Evolutionary conservation across 2,797 vertebrate genomes (phyloP), one percentile per base, ranked within the genome.

Genomic region (Schizopygopsis malacanthus): DNA sequence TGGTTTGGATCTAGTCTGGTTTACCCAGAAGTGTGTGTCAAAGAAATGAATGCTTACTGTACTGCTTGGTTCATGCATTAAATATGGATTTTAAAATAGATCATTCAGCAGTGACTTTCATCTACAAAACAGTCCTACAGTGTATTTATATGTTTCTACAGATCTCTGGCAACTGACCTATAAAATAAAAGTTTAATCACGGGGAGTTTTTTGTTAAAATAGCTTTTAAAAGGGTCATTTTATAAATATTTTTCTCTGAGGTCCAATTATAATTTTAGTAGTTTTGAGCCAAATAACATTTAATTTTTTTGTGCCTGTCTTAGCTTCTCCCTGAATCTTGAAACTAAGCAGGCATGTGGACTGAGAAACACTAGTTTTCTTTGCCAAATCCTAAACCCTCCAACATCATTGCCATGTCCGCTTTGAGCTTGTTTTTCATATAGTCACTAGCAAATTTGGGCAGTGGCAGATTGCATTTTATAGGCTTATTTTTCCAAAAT

Each of bases 1-100:
- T 9, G 25, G 69, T 79, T 69, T 71, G 76, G 7, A 78, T 70
- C 18, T 59, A 22, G 54, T 76, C 41, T 65, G 45, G 8, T 82
- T 84, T 76, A 59, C 79, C 69, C 87, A 86, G 82, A 81, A 59
- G 79, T 43, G 54, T 56, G 33, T 79, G 77, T 84, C 85, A 87
- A 67, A 79, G 9, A 67, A 83, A 85, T 39, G 59, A 50, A 41
- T 71, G 25, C 54, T 79, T 79, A 69, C 80, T 79, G 73, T 75
- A 83, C 73, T 52, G 83, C 4, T 43, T 43, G 61, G 18, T 77
- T 85, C 63, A 87, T 87, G 70, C 80, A 89, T 85, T 87, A 85
- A 83, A 76, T 70, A 82, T 89, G 69, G 10, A 56, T 76, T 81
- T 77, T 54, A 59, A 85, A 83, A 88, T 70, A 83, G 77, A 79